Base-by-base conservation (phyloP, 2,888 invertebrate genomes). In the Hylaea fasciaria region DNA sequence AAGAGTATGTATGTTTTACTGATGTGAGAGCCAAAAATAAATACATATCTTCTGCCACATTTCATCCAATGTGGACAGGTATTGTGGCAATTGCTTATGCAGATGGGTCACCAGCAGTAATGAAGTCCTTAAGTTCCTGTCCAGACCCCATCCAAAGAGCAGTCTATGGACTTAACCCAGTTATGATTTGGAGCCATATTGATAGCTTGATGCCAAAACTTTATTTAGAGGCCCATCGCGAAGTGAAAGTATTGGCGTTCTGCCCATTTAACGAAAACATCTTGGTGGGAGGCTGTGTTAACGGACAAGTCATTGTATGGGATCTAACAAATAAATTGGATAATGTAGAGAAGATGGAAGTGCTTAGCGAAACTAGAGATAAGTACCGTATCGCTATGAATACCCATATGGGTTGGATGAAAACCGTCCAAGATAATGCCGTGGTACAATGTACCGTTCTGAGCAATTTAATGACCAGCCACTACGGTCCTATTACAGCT, bases 1-100 rank as follows among this genome's bases (percentile, higher is more conserved):
- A 92, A 56, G 94, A 94, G 65, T 93, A 94, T 65, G 91, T 94
- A 49, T 94, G 95, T 72, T 95, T 95, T 72, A 94, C 94, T 22
- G 94, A 95, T 73, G 94, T 95, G 1, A 90, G 94, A 74, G 95
- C 95, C 62, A 94, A 94, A 77, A 93, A 94, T 62, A 95, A 95
- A 70, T 94, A 93, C 79, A 94, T 96, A 40, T 93, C 94, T 7
- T 89, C 93, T 62, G 89, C 94, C 12, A 91, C 91, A 62, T 96
- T 96, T 94, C 96, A 96, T 86, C 95, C 95, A 0, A 92, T 94
- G 81, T 93, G 95, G 92, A 93, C 95, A 0, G 96, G 96, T 0
- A 91, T 95, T 10, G 92, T 95, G 2, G 95, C 94, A 0, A 93
- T 94, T 35, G 91, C 94, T n/a, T 96, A 96, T 72, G 90, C 94